Conservation (phyloP, 1,140 invertebrate genomes). For the Marisa cornuarietis region DNA sequence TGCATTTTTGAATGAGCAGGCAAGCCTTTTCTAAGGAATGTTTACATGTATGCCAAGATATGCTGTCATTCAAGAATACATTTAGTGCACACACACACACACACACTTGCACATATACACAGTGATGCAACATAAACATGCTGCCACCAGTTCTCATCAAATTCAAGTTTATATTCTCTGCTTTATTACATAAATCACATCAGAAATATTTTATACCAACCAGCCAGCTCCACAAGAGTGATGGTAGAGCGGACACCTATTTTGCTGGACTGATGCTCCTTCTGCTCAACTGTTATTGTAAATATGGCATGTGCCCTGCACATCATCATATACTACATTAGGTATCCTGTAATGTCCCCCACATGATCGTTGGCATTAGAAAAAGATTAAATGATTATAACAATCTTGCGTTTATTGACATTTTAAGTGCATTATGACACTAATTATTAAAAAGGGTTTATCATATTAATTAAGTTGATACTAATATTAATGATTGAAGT, state of each 20-base stretch:
- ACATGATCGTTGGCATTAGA: no score
- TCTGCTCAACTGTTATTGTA: conserved; percentile 56
- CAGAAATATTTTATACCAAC: conserved; percentile 22
- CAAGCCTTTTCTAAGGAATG: no score
- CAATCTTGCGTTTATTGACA: not conserved
- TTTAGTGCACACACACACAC: not conserved
- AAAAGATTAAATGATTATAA: not conserved
- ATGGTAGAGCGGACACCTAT: conserved; percentile 56
- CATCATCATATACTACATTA: not conserved
- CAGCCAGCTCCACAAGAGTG: conserved; percentile 53
- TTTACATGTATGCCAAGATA: not conserved
- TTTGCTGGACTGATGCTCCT: conserved; percentile 58
- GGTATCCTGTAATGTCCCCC: no score
- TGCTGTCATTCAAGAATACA: not conserved
- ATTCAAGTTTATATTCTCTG: no score
- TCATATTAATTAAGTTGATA: no score
- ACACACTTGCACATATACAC: not conserved
- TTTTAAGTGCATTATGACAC: no score
- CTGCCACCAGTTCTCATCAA: no score
- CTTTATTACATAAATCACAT: no score
- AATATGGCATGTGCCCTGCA: conserved; percentile 56
- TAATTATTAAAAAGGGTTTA: no score
- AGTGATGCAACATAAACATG: not conserved
- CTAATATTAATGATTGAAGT: no score
- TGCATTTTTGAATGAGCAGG: not conserved